Conservation (phyloP, 2,797 vertebrate species). For the Manis crassicaudata region DNA sequence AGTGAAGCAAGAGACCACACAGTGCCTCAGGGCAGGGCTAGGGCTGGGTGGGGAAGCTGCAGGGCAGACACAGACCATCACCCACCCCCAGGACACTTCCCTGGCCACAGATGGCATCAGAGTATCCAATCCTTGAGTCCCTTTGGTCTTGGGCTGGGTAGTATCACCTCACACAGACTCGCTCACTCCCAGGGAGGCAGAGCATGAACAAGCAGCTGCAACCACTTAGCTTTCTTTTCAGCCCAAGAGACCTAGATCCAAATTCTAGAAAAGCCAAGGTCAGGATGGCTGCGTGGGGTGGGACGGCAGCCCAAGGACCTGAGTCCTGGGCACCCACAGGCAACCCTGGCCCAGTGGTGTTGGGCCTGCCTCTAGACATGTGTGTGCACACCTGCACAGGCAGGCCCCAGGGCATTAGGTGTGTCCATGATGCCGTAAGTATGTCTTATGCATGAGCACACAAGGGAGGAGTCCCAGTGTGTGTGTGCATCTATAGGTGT, state of each 20-base stretch:
- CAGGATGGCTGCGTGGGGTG: background rate
- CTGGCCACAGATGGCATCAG: background rate
- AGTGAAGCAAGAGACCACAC: background rate
- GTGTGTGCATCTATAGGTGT: too few species aligned
- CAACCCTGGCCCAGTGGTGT: background rate
- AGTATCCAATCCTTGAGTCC: background rate
- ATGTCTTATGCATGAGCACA: accelerated
- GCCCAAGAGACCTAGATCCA: background rate
- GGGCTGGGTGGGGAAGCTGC: background rate
- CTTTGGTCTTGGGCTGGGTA: background rate
- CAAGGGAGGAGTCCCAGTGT: background rate
- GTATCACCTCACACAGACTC: background rate
- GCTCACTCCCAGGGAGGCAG: background rate
- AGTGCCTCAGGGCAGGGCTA: background rate
- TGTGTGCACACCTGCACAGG: background rate
- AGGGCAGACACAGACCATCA: background rate
- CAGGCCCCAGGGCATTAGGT: background rate
- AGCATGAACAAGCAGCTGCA: background rate
- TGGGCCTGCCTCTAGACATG: background rate
- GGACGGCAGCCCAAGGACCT: background rate
- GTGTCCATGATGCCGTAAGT: background rate
- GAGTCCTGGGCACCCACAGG: background rate
- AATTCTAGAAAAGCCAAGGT: background rate
- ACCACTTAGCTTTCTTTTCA: background rate
- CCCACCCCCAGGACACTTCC: background rate